Base-by-base conservation (phyloP, 2,888 invertebrate species). In the Eristalinus sepulchralis region DNA sequence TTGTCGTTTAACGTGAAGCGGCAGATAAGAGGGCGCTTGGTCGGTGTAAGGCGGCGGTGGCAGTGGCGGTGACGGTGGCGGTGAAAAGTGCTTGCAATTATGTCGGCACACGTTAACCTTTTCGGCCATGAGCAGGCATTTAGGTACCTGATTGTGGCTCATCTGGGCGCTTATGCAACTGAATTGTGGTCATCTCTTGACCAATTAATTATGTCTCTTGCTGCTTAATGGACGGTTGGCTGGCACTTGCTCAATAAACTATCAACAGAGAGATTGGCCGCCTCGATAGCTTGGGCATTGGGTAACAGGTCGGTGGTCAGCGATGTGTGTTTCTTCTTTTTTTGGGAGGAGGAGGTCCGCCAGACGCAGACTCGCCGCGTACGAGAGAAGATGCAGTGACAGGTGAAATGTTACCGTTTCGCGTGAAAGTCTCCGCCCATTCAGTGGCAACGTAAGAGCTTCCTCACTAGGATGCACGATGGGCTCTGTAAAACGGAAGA, bases 161-260 rank as follows among this genome's bases (percentile, higher is more conserved):
- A 47, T 47, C 17, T 1, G 17, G 17, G 20, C 27, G 6, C n/a
- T 85, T 85, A 68, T 36, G 81, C 63, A 85, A 85, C 20, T 66
- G 10, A 62, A 39, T 53, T 62, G 64, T 59, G 67, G 62, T 59
- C 76, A 75, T 76, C 55, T 72, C 22, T 36, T 68, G 4, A 60
- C 10, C 72, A 72, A 77, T 81, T 77, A 73, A 72, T 85, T 77
- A 76, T 81, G 60, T 81, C 81, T 55, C 76, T 77, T 67, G 59
- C 57, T 70, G 47, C 34, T 75, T 70, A 70, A 75, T 75, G 70
- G 70, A 59, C 33, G 22, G 75, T 76, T 70, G 55, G 20, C 20
- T 27, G 47, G 34, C 47, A 70, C 59, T 70, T 82, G 70, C 64
- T 82, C 68, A 81, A 75, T 75, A 33, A 66, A 47, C 47, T 47